Evolutionary conservation across 2,888 invertebrate genomes (phyloP), one percentile per base, ranked within the genome.

Genomic region (Branchellion lobata): DNA sequence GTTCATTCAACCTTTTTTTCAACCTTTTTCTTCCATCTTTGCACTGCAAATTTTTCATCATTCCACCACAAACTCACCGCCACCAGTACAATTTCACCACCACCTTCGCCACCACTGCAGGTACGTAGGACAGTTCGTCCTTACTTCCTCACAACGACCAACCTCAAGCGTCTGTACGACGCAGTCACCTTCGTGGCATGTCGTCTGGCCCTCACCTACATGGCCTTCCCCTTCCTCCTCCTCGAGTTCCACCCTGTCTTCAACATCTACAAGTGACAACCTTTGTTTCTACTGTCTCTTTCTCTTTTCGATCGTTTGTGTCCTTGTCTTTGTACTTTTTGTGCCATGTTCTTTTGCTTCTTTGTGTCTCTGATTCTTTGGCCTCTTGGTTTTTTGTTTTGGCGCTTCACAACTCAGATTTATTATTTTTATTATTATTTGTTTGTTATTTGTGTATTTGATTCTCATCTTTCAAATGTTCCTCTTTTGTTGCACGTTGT

Each of bases 171-270:
- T 36, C 29, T 93, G 83, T 98, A 98, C 88, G 94, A 97, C 88
- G 88, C 91, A 78, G 84, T 93, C 81, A 93, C 96, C 61, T 93
- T 94, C 86, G 85, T 93, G 36, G 90, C 92, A 53, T 95, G 95
- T 27, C 91, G 95, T 84, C 87, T 95, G 75, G 91, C 92, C 81
- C 91, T 97, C 91, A 92, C 93, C 47, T 97, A 97, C 87, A 90
- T 93, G 78, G 94, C 95, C 69, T 94, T 95, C 87, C 93, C 95
- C 83, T 98, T 98, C 89, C 92, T 96, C 81, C 89, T 96, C 81
- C 91, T 97, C 85, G 94, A 96, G 86, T 92, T 96, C 84, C 90
- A 91, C 87, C 91, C 93, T 51, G 92, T 92, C 84, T 88, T 94
- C 80, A 90, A 90, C 80, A 89, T 95, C 84, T 94, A 93, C 88